A percentile compares a stretch with the other conserved stretches of the same genome.
phyloP scores from a whole-genome alignment of 2,113 vertebrate genomes.

The Menidia beryllina region DNA sequence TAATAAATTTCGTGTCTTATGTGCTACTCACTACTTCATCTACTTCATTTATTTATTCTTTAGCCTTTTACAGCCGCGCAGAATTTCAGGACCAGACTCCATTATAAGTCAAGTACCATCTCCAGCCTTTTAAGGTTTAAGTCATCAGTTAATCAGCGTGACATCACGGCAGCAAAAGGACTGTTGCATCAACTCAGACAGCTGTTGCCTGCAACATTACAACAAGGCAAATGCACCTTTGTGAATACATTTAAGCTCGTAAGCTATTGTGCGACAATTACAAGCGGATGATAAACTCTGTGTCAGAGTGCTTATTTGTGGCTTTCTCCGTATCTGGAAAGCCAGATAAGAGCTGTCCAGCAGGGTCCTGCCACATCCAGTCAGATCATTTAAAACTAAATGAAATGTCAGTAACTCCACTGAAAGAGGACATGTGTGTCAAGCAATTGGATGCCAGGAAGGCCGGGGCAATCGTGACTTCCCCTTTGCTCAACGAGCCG shows the following conservation, averaged over 20 bases:
- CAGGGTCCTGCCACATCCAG: slow-evolving; percentile 49
- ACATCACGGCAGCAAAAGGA: slow-evolving; percentile 31
- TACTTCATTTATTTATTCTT: slow-evolving; percentile 70
- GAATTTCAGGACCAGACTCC: slow-evolving; percentile 43
- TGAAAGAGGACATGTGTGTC: slow-evolving; percentile 61
- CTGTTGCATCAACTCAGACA: slow-evolving; percentile 26
- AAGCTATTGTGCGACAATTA: slow-evolving; percentile 11
- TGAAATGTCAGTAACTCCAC: slow-evolving; percentile 64
- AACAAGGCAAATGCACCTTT: slow-evolving; percentile 4
- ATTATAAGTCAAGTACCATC: slow-evolving; percentile 64
- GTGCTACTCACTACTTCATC: slow-evolving; percentile 51
- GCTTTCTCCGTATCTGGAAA: slow-evolving; percentile 13
- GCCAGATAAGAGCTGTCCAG: slow-evolving; percentile 45
- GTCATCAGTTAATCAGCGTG: slow-evolving; percentile 64
- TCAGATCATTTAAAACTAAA: slow-evolving; percentile 70
- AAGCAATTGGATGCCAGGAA: slow-evolving; percentile 34
- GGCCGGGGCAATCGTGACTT: slow-evolving; percentile 35
- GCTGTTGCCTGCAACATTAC: slow-evolving; percentile 19
- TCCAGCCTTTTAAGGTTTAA: slow-evolving; percentile 54
- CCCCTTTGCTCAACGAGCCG: slow-evolving; percentile 26
- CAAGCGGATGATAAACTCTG: slow-evolving; percentile 3
- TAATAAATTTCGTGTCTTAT: slow-evolving; percentile 74
- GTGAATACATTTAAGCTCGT: not conserved
- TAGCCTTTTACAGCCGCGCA: slow-evolving; percentile 49
- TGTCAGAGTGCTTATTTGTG: not conserved